These are phyloP conservation scores for Tuberolachnus salignus DNA, from an alignment of 2,888 invertebrate species.

Conservation along the genomic window DNA sequence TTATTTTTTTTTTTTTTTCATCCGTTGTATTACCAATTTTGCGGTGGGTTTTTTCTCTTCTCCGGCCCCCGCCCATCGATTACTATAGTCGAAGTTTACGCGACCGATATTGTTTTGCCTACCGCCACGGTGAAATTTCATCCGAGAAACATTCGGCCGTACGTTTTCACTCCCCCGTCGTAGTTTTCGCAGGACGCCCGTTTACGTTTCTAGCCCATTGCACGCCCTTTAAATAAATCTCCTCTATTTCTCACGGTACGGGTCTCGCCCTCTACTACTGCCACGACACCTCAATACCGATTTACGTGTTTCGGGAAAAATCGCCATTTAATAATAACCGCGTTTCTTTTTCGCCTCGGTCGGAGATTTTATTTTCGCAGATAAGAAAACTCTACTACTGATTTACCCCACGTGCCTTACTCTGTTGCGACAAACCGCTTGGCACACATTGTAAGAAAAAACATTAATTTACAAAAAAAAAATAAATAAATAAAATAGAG, in stretches of 20 bases:
- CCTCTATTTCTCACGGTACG: constrained; percentile 41
- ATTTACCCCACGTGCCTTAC: constrained; percentile 24
- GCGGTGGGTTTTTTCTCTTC: too few species aligned
- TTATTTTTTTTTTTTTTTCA: too few species aligned
- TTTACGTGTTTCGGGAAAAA: constrained; percentile 8
- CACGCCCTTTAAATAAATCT: constrained; percentile 51
- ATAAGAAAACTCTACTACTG: constrained; percentile 39
- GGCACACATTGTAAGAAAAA: not conserved
- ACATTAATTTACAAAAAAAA: constrained; percentile 10
- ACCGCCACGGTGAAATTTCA: constrained; percentile 34
- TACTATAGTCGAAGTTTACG: not conserved
- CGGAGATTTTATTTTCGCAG: constrained; percentile 37
- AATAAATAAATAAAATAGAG: too few species aligned
- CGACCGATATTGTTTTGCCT: too few species aligned
- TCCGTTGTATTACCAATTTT: too few species aligned
- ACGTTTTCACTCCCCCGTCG: constrained; percentile 14
- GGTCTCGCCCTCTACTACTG: not conserved
- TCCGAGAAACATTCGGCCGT: not conserved
- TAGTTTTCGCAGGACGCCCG: constrained; percentile 9
- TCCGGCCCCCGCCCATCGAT: not conserved
- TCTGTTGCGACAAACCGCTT: not conserved
- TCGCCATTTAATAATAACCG: constrained; percentile 50
- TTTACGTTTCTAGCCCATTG: constrained; percentile 51
- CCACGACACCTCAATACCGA: not conserved
- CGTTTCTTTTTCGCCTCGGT: constrained; percentile 19